phyloP scores from a whole-genome alignment of 2,888 invertebrate species.

The Euplagia quadripunctaria region DNA sequence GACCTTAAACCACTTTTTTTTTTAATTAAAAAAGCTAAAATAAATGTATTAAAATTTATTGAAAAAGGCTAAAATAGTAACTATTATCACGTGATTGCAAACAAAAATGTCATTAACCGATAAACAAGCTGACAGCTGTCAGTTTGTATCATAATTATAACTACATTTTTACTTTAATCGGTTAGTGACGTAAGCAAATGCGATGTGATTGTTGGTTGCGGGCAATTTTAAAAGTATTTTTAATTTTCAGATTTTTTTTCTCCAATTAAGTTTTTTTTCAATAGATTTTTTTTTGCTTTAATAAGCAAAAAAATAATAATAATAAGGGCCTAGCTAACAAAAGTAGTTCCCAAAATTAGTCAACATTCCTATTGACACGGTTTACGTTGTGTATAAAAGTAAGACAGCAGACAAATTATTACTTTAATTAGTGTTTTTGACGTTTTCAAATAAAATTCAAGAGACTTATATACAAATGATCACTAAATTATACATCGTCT shows the following conservation, averaged over 20 bases:
- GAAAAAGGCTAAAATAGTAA: not conserved
- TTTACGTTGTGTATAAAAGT: not conserved
- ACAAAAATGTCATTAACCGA: not conserved
- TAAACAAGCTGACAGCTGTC: not conserved
- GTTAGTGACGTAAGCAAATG: not conserved
- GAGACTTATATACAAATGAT: not conserved
- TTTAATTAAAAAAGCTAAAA: not conserved
- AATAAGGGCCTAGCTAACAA: too few species aligned
- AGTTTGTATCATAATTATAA: not conserved
- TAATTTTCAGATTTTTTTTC: not conserved
- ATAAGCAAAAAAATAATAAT: too few species aligned
- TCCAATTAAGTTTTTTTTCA: not conserved
- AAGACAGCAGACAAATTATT: not conserved
- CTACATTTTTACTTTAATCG: not conserved
- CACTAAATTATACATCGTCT: not conserved
- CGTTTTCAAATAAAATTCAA: too few species aligned
- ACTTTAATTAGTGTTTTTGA: too few species aligned
- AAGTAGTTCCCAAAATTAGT: not conserved
- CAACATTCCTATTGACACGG: not conserved
- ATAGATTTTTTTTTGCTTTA: not conserved
- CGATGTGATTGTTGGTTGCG: not conserved
- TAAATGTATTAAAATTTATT: not conserved
- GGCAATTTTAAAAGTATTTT: not conserved
- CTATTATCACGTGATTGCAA: not conserved
- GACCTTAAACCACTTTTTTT: not conserved